These are phyloP conservation scores for Melanerpes aurifrons DNA, from an alignment of 2,113 vertebrate genomes.

Conservation along the genomic window DNA sequence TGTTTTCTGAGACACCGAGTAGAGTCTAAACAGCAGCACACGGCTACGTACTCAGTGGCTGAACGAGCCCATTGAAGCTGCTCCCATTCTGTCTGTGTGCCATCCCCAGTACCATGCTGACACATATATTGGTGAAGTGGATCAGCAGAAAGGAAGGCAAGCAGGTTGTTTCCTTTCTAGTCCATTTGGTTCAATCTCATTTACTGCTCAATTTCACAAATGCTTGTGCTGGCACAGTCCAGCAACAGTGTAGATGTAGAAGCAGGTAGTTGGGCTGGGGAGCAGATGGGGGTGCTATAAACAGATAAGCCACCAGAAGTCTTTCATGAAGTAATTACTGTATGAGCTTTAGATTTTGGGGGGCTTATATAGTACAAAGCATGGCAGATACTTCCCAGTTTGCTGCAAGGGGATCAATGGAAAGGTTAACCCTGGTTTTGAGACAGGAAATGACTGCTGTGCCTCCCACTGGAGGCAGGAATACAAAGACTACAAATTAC, in stretches of 20 bases:
- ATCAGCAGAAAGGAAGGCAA: constrained; percentile 29
- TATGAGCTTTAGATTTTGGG: background rate
- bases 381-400: background rate
- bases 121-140: background rate
- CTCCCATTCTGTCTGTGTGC: background rate
- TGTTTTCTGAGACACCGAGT: background rate
- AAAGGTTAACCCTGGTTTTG: background rate
- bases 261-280: background rate
- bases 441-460: background rate
- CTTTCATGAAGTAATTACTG: background rate
- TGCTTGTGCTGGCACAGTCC: background rate
- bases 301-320: background rate
- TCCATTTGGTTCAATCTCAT: background rate
- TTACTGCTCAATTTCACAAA: constrained; percentile 22
- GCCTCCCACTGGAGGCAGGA: background rate
- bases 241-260: rapidly evolving
- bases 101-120: background rate
- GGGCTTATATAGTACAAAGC: background rate
- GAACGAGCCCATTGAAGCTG: background rate
- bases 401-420: background rate
- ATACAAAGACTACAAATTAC: background rate
- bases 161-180: background rate
- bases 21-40: background rate
- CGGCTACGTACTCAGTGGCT: background rate
- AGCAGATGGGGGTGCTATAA: background rate